phyloP scores from a whole-genome alignment of 2,797 vertebrate species.

The Megalops cyprinoides region DNA sequence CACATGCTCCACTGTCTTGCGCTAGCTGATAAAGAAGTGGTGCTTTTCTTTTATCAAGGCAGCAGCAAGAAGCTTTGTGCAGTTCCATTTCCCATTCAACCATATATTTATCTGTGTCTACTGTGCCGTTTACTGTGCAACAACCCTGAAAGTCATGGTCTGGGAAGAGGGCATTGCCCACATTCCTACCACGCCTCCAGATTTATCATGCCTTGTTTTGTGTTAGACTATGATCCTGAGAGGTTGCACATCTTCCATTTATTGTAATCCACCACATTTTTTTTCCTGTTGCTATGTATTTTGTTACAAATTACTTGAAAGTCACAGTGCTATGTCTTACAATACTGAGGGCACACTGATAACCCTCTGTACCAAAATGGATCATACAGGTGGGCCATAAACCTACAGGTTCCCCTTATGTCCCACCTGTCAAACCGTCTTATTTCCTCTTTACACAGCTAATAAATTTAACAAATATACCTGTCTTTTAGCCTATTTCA shows the following conservation, averaged over 20 bases:
- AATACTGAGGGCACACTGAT: background rate
- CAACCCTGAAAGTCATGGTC: background rate
- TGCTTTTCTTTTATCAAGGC: background rate
- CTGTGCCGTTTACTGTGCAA: background rate
- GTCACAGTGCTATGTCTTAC: background rate
- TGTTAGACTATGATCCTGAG: background rate
- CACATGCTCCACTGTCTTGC: background rate
- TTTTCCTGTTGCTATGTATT: background rate
- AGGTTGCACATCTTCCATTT: background rate
- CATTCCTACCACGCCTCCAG: background rate
- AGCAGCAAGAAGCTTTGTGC: background rate
- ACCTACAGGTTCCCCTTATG: no score
- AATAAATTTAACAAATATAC: background rate
- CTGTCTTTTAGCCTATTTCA: background rate
- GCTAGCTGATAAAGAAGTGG: constrained; percentile 5
- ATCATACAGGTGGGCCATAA: background rate
- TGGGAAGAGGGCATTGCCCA: background rate
- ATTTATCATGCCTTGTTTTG: background rate
- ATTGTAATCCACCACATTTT: background rate
- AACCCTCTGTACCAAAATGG: background rate
- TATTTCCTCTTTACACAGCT: background rate
- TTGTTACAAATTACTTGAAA: background rate
- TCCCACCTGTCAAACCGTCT: background rate
- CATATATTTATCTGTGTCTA: no score
- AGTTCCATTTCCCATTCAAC: background rate